Evolutionary conservation across 2,113 vertebrate species (phyloP).

Genomic region (Struthidea cinerea): DNA sequence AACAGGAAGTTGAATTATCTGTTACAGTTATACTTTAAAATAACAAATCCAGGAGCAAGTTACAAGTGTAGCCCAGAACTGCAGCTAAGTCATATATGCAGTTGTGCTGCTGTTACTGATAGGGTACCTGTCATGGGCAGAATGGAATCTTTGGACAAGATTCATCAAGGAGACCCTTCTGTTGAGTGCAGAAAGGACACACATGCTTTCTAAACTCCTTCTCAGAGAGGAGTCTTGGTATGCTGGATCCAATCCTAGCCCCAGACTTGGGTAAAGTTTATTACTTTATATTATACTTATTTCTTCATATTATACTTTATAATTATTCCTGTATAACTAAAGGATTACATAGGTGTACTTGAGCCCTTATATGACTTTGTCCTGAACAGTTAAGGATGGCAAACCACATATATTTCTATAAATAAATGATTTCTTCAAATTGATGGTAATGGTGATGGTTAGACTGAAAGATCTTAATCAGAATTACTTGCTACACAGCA

Average conservation of each 20-base stretch:
- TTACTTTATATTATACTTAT: neutral
- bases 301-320: neutral
- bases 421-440: neutral
- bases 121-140: fast-evolving
- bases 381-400: neutral
- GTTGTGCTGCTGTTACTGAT: neutral
- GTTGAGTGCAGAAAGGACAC: neutral
- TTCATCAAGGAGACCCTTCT: neutral
- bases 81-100: neutral
- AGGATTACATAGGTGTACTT: neutral
- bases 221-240: neutral
- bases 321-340: neutral
- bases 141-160: neutral
- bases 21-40: neutral
- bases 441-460: neutral
- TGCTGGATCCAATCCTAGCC: neutral
- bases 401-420: neutral
- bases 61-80: neutral
- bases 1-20: neutral
- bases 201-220: neutral
- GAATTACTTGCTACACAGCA: neutral
- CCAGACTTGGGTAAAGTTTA: neutral
- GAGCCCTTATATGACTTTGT: neutral
- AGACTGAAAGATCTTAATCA: neutral
- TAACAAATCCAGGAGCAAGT: neutral